Base-by-base conservation (phyloP, 1,140 invertebrate genomes). In the Philotrypesis tridentata region DNA sequence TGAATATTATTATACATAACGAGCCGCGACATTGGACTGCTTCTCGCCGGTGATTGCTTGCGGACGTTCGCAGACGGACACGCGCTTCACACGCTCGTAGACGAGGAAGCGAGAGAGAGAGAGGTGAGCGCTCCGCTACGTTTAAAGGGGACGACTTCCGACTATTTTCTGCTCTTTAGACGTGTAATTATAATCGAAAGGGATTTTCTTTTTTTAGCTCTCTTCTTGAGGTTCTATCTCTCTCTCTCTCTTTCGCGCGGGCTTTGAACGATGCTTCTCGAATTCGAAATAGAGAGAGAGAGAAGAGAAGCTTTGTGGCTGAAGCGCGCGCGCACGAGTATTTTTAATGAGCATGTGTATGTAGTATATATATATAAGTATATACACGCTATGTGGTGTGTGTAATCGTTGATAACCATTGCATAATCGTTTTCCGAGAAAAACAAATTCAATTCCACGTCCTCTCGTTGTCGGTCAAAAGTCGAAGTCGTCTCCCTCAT, bases 111-210 rank as follows among this genome's bases (percentile, higher is more conserved):
- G 33, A 37, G 33, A 9, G 33, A 37, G 33, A 37, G 3, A 7
- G 29, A 76, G 73, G 73, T 75, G 55, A 75, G 73, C 17, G 48
- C 31, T 75, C n/a, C 40, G 6, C 48, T 55, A 17, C 48, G 1
- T 55, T 55, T 55, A 55, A 55, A 55, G 48, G 48, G 48, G 17
- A 21, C 48, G 48, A 7, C 17, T 55, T 17, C 14, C 21, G 48
- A 55, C 21, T 55, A 4, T 17, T 55, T 55, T 55, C 21, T 55
- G 21, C 48, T 55, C 48, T 55, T 37, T n/a, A n/a, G n/a, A n/a
- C n/a, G n/a, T n/a, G n/a, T n/a, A n/a, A n/a, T n/a, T n/a, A n/a
- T n/a, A n/a, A n/a, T n/a, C n/a, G n/a, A n/a, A n/a, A n/a, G n/a
- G n/a, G n/a, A n/a, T n/a, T n/a, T n/a, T n/a, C n/a, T n/a, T n/a